A percentile compares a stretch with the other conserved stretches of the same genome.
phyloP scores from a whole-genome alignment of 2,113 vertebrate genomes.

The Melanocharis versteri region DNA sequence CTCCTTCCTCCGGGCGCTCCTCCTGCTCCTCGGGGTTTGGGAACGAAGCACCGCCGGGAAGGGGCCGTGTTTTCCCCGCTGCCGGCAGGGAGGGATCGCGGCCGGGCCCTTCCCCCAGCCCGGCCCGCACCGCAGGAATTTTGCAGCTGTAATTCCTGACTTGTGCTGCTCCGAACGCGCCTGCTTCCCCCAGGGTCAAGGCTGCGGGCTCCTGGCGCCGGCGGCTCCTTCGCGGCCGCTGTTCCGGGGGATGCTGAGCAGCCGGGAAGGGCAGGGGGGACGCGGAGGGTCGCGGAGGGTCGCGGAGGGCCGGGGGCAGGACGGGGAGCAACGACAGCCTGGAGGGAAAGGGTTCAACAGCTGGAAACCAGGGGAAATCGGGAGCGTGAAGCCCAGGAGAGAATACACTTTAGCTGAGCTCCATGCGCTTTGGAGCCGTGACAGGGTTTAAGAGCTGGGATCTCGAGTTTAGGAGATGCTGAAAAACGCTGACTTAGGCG shows the following conservation, averaged over 20 bases:
- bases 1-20: not conserved
- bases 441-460: not conserved
- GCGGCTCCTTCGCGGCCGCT: not conserved
- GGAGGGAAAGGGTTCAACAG: not conserved
- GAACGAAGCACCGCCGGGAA: rapidly evolving
- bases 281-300: not conserved
- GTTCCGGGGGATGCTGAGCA: not conserved
- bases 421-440: not conserved
- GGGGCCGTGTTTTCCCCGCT: not conserved
- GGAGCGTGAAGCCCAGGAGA: not conserved
- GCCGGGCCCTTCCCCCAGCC: conserved; percentile 1
- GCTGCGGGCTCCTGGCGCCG: not conserved
- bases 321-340: not conserved
- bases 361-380: not conserved
- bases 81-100: not conserved
- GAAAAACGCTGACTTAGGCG: conserved; percentile 35
- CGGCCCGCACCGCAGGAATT: not conserved
- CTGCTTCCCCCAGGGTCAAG: not conserved
- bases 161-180: not conserved
- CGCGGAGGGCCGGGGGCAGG: not conserved
- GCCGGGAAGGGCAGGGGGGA: not conserved
- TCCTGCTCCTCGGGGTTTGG: not conserved
- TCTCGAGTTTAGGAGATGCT: not conserved
- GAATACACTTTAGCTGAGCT: not conserved
- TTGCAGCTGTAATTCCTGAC: conserved; percentile 8